Evolutionary conservation across 2,888 invertebrate species (phyloP).

Genomic region (Hybos culiciformis): DNA sequence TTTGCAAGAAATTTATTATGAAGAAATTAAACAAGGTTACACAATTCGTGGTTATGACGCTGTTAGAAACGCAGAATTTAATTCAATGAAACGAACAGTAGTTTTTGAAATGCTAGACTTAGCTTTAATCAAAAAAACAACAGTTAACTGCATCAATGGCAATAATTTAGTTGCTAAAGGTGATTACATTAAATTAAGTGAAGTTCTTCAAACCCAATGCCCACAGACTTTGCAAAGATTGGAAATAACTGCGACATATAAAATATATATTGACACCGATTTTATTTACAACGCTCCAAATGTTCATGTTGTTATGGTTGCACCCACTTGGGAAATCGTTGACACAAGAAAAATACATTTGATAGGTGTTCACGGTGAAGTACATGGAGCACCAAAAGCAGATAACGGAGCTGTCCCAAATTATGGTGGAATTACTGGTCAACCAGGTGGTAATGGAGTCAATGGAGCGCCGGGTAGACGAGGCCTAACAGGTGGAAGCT

Average conservation of each 20-base stretch:
- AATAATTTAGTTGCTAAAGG: not conserved
- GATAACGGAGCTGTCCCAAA: no score
- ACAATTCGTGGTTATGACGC: not conserved
- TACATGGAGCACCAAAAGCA: no score
- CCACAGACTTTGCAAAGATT: not conserved
- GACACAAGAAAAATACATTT: not conserved
- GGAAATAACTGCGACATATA: conserved; percentile 6
- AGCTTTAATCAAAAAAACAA: no score
- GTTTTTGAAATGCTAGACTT: no score
- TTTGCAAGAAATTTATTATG: not conserved
- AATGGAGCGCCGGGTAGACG: no score
- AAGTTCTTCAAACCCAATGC: not conserved
- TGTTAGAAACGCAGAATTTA: not conserved
- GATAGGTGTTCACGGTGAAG: no score
- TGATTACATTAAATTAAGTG: not conserved
- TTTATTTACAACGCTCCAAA: not conserved
- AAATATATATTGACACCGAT: conserved; percentile 7
- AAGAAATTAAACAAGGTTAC: not conserved
- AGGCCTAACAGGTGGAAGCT: conserved; percentile 13
- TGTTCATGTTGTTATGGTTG: conserved; percentile 2
- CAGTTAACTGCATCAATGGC: not conserved
- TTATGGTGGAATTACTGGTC: no score
- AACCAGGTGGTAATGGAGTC: no score
- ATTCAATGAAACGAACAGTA: not conserved
- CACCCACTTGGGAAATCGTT: conserved; percentile 8